Evolutionary conservation across 2,888 invertebrate species (phyloP).

Genomic region (Phyto melanocephala): DNA sequence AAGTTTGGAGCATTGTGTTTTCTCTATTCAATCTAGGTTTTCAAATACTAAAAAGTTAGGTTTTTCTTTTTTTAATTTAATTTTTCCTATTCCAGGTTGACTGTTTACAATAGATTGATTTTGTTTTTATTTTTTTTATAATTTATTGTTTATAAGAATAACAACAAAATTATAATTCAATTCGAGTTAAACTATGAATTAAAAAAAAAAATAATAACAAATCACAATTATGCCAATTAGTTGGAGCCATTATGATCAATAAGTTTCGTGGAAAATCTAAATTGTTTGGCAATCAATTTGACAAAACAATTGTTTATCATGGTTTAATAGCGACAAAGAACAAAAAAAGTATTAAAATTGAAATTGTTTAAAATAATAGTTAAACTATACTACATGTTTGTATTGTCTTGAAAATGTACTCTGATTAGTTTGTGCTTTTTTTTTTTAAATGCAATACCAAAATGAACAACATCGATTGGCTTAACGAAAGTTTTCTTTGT

Average conservation of each 20-base stretch:
- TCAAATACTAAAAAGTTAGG: not conserved
- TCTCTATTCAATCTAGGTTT: slow-evolving; percentile 57
- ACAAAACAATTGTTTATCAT: slow-evolving; percentile 76
- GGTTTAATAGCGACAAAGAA: slow-evolving; percentile 20
- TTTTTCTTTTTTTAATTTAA: slow-evolving; percentile 66
- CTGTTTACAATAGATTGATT: slow-evolving; percentile 73
- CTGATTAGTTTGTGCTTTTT: slow-evolving; percentile 12
- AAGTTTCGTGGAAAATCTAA: slow-evolving; percentile 80
- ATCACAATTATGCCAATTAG: slow-evolving; percentile 77
- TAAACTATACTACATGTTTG: not conserved
- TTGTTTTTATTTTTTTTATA: slow-evolving; percentile 53
- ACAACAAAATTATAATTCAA: slow-evolving; percentile 66
- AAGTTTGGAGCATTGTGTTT: slow-evolving; percentile 13
- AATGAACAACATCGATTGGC: slow-evolving; percentile 37
- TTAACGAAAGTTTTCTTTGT: not conserved
- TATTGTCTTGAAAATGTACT: not conserved
- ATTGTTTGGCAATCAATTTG: slow-evolving; percentile 79
- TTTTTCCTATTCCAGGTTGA: slow-evolving; percentile 61
- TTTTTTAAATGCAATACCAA: not conserved
- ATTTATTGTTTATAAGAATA: slow-evolving; percentile 63
- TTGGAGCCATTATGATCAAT: slow-evolving; percentile 80
- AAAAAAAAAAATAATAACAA: slow-evolving; percentile 49
- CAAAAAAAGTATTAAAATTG: slow-evolving; percentile 1
- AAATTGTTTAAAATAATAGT: slow-evolving; percentile 15
- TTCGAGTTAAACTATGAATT: slow-evolving; percentile 59